These are phyloP conservation scores for Drosophila pseudotalamancana DNA, from an alignment of 2,888 invertebrate species.

Conservation along the genomic window DNA sequence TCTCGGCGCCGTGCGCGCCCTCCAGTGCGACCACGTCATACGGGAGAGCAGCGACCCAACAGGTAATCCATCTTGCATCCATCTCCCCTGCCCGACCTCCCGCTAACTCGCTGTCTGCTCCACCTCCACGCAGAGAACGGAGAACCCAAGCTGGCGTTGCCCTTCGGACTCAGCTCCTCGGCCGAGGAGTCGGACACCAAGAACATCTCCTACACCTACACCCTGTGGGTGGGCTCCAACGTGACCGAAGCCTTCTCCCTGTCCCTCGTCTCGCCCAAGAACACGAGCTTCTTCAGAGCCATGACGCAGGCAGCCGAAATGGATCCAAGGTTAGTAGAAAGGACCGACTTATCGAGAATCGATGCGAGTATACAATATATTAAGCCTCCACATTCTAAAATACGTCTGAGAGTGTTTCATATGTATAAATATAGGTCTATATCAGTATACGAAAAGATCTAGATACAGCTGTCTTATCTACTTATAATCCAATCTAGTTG, in stretches of 20 bases:
- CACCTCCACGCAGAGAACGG: slow-evolving; percentile 82
- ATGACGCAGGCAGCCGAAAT: slow-evolving; percentile 94
- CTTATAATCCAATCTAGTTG: too few relatives aligned
- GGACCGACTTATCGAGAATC: too few relatives aligned
- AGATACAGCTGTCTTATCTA: too few relatives aligned
- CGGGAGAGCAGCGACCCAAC: slow-evolving; percentile 84
- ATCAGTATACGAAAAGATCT: too few relatives aligned
- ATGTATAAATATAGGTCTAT: too few relatives aligned
- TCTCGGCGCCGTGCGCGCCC: slow-evolving; percentile 88
- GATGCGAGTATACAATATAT: too few relatives aligned
- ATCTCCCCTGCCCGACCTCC: too few relatives aligned
- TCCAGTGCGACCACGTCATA: slow-evolving; percentile 84
- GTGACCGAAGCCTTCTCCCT: slow-evolving; percentile 92
- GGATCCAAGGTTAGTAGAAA: slow-evolving; percentile 86
- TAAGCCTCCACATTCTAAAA: too few relatives aligned
- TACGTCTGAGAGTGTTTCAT: too few relatives aligned
- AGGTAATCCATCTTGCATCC: too few relatives aligned
- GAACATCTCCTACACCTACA: slow-evolving; percentile 92
- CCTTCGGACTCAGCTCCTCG: slow-evolving; percentile 83
- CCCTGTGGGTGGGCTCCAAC: slow-evolving; percentile 94
- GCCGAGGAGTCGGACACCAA: slow-evolving; percentile 84
- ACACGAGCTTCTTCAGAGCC: slow-evolving; percentile 88
- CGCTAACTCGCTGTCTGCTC: neutral
- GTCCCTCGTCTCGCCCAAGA: slow-evolving; percentile 90
- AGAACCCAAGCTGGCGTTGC: slow-evolving; percentile 84